phyloP scores from a whole-genome alignment of 2,888 invertebrate species.

The Drosophila suboccidentalis region DNA sequence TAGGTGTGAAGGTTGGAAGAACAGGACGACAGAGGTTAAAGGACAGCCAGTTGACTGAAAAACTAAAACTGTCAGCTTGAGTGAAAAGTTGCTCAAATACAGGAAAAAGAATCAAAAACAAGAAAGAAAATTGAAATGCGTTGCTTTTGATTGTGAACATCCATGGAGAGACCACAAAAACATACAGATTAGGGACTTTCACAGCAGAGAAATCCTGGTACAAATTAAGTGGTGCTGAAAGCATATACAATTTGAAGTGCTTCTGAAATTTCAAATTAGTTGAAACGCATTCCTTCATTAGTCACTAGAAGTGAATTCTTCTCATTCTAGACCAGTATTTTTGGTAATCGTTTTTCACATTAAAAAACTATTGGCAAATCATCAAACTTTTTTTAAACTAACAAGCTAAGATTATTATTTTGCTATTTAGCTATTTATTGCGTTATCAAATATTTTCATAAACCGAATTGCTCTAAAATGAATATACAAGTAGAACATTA shows the following conservation, averaged over 20 bases:
- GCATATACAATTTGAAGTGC: neutral
- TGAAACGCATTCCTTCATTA: too few relatives aligned
- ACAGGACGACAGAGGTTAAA: slow-evolving; percentile 27
- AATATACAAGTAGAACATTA: too few relatives aligned
- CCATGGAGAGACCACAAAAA: neutral
- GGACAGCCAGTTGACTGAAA: slow-evolving; percentile 27
- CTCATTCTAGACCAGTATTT: too few relatives aligned
- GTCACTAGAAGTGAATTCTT: too few relatives aligned
- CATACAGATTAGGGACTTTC: neutral
- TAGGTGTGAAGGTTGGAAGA: slow-evolving; percentile 18
- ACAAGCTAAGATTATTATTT: too few relatives aligned
- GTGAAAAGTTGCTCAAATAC: slow-evolving; percentile 5
- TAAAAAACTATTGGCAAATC: too few relatives aligned
- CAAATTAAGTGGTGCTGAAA: neutral
- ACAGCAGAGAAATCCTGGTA: neutral
- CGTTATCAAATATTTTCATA: too few relatives aligned
- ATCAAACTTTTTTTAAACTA: too few relatives aligned
- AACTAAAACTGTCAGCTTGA: slow-evolving; percentile 35
- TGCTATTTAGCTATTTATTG: too few relatives aligned
- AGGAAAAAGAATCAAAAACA: neutral
- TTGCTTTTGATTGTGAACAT: neutral
- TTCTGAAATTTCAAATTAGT: neutral
- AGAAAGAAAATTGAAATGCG: neutral
- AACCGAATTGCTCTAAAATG: too few relatives aligned
- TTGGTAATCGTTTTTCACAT: too few relatives aligned